Conservation (phyloP, 2,797 vertebrate genomes). For the Microctenopoma steveboyesi region DNA sequence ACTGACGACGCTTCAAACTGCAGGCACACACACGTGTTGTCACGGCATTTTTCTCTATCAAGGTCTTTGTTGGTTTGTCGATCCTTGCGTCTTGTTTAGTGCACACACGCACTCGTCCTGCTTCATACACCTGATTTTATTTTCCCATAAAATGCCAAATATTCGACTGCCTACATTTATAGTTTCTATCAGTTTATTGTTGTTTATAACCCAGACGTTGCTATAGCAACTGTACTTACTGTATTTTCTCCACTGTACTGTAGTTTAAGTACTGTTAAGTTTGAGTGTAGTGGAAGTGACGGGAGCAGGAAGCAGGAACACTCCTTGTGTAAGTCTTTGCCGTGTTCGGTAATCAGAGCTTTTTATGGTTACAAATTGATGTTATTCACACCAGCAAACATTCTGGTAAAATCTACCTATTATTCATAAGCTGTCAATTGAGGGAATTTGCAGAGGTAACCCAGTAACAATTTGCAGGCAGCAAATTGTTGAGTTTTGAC, state of each 20-base stretch:
- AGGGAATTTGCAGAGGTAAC: slow-evolving; percentile 77
- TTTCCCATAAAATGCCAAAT: not conserved
- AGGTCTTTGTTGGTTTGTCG: slow-evolving; percentile 70
- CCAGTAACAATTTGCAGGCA: slow-evolving; percentile 71
- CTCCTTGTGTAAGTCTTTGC: slow-evolving; percentile 64
- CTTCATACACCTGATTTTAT: slow-evolving; percentile 10
- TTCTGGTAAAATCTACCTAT: slow-evolving; percentile 78
- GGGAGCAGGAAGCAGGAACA: slow-evolving; percentile 60
- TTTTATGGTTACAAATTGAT: slow-evolving; percentile 76
- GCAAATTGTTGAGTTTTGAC: slow-evolving; percentile 77
- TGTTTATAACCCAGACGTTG: slow-evolving; percentile 26
- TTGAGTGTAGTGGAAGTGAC: slow-evolving; percentile 36
- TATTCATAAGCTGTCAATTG: slow-evolving; percentile 85
- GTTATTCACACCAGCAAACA: slow-evolving; percentile 73
- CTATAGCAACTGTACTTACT: not conserved
- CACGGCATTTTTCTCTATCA: slow-evolving; percentile 91
- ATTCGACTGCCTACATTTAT: slow-evolving; percentile 21
- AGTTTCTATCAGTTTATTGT: slow-evolving; percentile 16
- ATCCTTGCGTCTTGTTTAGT: slow-evolving; percentile 69
- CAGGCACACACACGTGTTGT: slow-evolving; percentile 90
- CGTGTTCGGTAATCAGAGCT: slow-evolving; percentile 72
- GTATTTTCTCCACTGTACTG: slow-evolving; percentile 1
- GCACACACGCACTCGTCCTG: no score
- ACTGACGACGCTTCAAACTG: slow-evolving; percentile 96
- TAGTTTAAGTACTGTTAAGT: slow-evolving; percentile 3